Conservation (phyloP, 2,888 invertebrate genomes). For the Acleris cristana region DNA sequence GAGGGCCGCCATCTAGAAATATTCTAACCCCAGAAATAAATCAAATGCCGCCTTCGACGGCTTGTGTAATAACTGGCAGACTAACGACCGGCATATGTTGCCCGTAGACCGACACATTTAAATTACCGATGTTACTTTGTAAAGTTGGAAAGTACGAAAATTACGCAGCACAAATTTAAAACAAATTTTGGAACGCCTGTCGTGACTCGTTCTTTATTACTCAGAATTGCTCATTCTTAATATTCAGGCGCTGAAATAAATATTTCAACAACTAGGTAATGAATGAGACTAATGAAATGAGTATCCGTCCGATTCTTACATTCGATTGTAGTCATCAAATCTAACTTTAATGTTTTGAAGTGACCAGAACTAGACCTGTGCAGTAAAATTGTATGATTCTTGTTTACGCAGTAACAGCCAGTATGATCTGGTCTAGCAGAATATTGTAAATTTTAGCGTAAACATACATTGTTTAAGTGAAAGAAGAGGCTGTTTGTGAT, state of each 20-base stretch:
- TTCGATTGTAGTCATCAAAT: not conserved
- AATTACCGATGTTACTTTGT: constrained; percentile 11
- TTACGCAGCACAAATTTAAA: too few species aligned
- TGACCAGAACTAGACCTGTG: not conserved
- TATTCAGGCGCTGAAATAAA: too few species aligned
- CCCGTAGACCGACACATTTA: not conserved
- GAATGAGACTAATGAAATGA: too few species aligned
- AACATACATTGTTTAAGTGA: constrained; percentile 41
- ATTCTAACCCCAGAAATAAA: not conserved
- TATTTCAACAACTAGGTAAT: too few species aligned
- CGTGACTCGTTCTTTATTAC: too few species aligned
- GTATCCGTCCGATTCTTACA: too few species aligned
- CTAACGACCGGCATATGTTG: not conserved
- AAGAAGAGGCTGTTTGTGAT: constrained; percentile 67
- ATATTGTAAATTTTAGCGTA: constrained; percentile 15
- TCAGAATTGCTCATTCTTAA: too few species aligned
- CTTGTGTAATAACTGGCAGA: not conserved
- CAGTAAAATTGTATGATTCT: not conserved
- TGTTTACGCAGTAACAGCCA: constrained; percentile 12
- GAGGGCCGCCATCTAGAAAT: not conserved
- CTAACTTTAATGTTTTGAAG: not conserved
- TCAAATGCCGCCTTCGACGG: not conserved
- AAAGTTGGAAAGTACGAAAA: not conserved
- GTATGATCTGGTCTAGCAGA: not conserved
- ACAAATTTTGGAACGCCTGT: not conserved